Evolutionary conservation across 2,797 vertebrate genomes (phyloP), one percentile per base, ranked within the genome.

Genomic region (Acomys russatus): DNA sequence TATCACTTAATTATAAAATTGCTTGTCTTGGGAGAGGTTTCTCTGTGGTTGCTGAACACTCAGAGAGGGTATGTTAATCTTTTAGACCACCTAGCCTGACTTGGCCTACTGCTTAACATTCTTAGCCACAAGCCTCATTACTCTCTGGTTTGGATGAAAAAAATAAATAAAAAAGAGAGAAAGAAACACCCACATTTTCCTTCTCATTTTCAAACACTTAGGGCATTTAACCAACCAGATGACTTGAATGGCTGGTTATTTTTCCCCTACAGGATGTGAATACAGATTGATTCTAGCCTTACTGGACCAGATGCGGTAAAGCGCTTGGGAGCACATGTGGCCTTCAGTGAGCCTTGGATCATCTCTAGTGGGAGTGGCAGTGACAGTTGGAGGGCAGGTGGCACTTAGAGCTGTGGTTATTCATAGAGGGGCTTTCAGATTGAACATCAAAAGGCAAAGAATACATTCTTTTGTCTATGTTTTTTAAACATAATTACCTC

Each of bases 1-100:
- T 99, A 99, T 98, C 98, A 98, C 98, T 99, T 98, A 98, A 99
- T 99, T 99, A 99, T 98, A 98, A 98, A 98, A 98, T 98, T 98
- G 97, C 98, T 97, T 98, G 98, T 97, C 98, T 99, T 97, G 97
- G 97, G 98, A 98, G 98, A 98, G 97, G 87, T 94, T 97, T 82
- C 96, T 98, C 95, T 97, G 98, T 98, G 97, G 98, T 94, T 98
- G 98, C 95, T 84, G 91, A 98, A 96, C 90, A 79, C 94, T 96
- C 97, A 71, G 89, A 96, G 92, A 97, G 98, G 97, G 83, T 93
- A 95, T 98, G 98, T 98, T 98, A 98, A 98, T 97, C 98, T 98
- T 63, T 91, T 76, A 82, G 98, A 94, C 97, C 97, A 90, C 91
- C 23, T 95, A 97, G 98, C 95, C 98, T 95, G 22, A 97, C 97